phyloP scores from a whole-genome alignment of 2,113 vertebrate genomes.

The Etheostoma cragini region DNA sequence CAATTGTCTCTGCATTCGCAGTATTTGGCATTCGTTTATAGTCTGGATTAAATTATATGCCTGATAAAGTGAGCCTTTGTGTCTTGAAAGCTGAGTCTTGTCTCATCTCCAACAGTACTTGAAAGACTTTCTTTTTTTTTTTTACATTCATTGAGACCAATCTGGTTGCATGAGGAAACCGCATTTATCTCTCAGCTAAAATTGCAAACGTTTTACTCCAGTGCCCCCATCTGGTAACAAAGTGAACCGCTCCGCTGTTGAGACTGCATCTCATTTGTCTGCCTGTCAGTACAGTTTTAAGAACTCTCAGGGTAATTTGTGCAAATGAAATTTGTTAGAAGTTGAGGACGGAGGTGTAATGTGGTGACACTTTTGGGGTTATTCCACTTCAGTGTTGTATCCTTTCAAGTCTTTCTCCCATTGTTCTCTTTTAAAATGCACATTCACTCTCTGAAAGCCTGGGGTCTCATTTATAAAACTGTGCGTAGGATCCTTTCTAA shows the following conservation, averaged over 20 bases:
- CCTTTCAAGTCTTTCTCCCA: not conserved
- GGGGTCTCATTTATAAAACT: no score
- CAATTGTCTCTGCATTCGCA: not conserved
- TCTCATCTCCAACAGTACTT: conserved; percentile 37
- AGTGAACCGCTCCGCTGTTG: conserved; percentile 13
- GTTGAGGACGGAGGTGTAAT: not conserved
- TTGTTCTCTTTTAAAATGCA: not conserved
- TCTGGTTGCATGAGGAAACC: conserved; percentile 36
- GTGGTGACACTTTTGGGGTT: not conserved
- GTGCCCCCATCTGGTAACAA: conserved; percentile 62
- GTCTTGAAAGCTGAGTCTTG: conserved; percentile 33
- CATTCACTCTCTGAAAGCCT: not conserved
- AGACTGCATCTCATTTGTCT: conserved; percentile 8
- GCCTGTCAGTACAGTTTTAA: not conserved
- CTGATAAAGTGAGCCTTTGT: conserved; percentile 35
- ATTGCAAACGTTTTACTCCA: conserved; percentile 37
- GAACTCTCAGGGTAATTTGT: not conserved
- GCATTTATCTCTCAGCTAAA: not conserved
- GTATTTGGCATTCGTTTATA: conserved; percentile 12
- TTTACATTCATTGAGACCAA: conserved; percentile 53
- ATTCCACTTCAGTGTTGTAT: not conserved
- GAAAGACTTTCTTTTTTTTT: conserved; percentile 51
- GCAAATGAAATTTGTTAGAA: not conserved
- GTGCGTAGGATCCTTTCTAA: no score
- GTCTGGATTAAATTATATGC: conserved; percentile 30